phyloP scores from a whole-genome alignment of 1,140 invertebrate species.

The Bemisia tabaci region DNA sequence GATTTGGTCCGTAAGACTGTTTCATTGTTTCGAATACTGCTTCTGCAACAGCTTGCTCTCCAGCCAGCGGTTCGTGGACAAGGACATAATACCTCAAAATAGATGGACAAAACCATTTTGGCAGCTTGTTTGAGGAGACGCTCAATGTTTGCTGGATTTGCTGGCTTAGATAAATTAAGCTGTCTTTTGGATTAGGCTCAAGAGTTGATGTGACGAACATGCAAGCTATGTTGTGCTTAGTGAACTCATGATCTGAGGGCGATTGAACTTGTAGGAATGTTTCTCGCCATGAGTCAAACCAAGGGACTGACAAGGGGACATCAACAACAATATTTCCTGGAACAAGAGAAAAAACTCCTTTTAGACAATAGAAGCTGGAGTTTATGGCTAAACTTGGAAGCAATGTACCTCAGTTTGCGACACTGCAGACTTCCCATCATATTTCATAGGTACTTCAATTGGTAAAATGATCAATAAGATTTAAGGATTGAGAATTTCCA shows the following conservation, averaged over 20 bases:
- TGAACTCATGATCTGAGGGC: conserved; percentile 89
- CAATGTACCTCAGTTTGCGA: conserved; percentile 10
- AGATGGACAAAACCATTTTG: conserved; percentile 78
- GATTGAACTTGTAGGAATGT: conserved; percentile 78
- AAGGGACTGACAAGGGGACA: conserved; percentile 48
- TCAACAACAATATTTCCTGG: conserved; percentile 37
- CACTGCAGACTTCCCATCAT: too few relatives aligned
- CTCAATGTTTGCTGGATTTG: conserved; percentile 65
- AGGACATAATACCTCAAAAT: conserved; percentile 81
- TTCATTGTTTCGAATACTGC: conserved; percentile 69
- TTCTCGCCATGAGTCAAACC: conserved; percentile 93
- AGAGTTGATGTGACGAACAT: conserved; percentile 65
- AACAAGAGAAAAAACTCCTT: conserved; percentile 29
- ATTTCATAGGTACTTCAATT: too few relatives aligned
- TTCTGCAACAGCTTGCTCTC: conserved; percentile 52
- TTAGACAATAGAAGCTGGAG: conserved; percentile 9
- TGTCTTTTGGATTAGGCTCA: conserved; percentile 65
- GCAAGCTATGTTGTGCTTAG: conserved; percentile 84
- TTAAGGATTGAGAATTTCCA: too few relatives aligned
- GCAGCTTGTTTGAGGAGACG: conserved; percentile 51
- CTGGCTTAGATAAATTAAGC: conserved; percentile 57
- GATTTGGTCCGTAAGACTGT: conserved; percentile 63
- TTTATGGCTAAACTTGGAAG: background rate
- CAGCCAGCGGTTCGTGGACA: conserved; percentile 64
- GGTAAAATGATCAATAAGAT: too few relatives aligned